A percentile compares a stretch with the other conserved stretches of the same genome.
These are phyloP conservation scores for Labia minor DNA, from an alignment of 2,888 invertebrate genomes.

Conservation along the genomic window DNA sequence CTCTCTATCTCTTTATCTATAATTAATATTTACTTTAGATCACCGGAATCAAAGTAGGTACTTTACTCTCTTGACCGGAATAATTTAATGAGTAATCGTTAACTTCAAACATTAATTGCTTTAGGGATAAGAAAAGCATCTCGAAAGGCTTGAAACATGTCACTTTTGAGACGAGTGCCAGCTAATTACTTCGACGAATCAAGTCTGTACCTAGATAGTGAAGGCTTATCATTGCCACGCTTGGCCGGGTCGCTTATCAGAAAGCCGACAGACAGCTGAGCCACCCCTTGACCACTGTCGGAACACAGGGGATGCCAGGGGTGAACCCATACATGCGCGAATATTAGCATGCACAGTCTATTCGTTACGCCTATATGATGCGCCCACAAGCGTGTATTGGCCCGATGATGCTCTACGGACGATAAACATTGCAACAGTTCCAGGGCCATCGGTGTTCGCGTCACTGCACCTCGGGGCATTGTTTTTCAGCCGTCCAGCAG, in stretches of 20 bases:
- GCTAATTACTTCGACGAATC: background rate
- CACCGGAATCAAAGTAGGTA: background rate
- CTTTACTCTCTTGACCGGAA: conserved; percentile 2
- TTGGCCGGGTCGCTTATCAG: background rate
- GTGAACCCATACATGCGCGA: conserved; percentile 2
- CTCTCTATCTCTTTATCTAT: background rate
- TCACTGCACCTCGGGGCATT: background rate
- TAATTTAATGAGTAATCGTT: background rate
- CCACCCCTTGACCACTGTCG: background rate
- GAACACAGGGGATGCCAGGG: background rate
- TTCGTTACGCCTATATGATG: conserved; percentile 5
- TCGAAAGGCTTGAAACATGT: conserved; percentile 3
- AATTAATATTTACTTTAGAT: background rate
- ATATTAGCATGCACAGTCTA: background rate
- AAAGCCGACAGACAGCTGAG: background rate
- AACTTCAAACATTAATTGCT: background rate
- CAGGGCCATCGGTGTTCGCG: background rate
- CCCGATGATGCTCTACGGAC: background rate
- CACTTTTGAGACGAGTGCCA: background rate
- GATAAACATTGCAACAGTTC: conserved; percentile 3
- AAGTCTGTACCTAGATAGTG: background rate
- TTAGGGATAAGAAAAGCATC: background rate
- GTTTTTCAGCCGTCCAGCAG: background rate
- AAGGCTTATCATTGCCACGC: conserved; percentile 4
- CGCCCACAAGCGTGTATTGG: background rate